Conservation (phyloP, 2,888 invertebrate genomes). For the Agelastica alni region DNA sequence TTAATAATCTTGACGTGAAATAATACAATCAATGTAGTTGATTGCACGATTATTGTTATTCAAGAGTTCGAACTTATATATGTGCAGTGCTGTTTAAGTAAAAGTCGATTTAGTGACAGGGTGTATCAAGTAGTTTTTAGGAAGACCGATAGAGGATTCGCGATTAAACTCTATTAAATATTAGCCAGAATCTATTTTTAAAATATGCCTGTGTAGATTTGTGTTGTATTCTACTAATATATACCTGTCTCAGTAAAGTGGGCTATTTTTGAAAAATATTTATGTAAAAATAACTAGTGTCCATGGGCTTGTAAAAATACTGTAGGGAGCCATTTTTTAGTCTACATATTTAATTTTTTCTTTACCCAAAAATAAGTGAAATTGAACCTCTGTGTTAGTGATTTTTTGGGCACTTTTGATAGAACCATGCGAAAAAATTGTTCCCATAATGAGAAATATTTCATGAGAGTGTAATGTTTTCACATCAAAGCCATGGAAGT, state of each 20-base stretch:
- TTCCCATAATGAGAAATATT: constrained; percentile 17
- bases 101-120: constrained; percentile 54
- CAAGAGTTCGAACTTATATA: constrained; percentile 15
- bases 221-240: constrained; percentile 55
- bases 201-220: constrained; percentile 49
- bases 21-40: constrained; percentile 23
- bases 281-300: constrained; percentile 56
- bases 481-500: constrained; percentile 30
- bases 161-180: constrained; percentile 50
- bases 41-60: constrained; percentile 5
- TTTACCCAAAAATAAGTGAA: constrained; percentile 29
- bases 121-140: constrained; percentile 57
- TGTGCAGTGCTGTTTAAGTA: constrained; percentile 30
- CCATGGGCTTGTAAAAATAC: constrained; percentile 51
- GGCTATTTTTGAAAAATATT: constrained; percentile 55
- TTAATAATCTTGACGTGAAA: constrained; percentile 18
- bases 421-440: constrained; percentile 6
- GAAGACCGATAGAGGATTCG: constrained; percentile 55
- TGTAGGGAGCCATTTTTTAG: constrained; percentile 53
- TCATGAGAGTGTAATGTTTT: constrained; percentile 30
- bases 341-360: constrained; percentile 35
- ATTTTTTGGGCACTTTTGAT: constrained; percentile 35
- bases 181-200: constrained; percentile 56
- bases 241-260: constrained; percentile 52
- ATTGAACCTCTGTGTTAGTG: constrained; percentile 35